Conservation (phyloP, 2,888 invertebrate genomes). For the Patella caerulea region DNA sequence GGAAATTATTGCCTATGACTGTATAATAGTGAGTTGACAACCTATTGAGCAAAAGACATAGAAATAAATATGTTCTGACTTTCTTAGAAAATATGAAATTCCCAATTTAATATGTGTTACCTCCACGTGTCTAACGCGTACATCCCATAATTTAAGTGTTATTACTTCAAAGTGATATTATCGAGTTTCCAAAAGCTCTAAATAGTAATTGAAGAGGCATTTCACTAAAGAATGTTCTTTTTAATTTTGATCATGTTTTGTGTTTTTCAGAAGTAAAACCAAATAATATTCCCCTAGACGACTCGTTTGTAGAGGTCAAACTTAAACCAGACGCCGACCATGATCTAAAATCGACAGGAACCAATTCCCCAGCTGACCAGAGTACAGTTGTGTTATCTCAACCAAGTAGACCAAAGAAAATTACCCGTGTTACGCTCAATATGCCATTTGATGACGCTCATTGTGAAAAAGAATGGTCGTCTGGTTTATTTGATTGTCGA, state of each 20-base stretch:
- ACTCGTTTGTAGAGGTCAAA: background rate
- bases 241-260: background rate
- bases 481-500: constrained; percentile 46
- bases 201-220: no score
- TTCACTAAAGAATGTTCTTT: no score
- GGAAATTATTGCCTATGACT: no score
- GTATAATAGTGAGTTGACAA: no score
- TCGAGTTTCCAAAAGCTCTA: no score
- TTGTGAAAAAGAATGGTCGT: constrained; percentile 58
- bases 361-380: background rate
- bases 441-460: constrained; percentile 59
- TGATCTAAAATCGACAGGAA: background rate
- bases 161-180: no score
- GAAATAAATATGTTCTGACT: no score
- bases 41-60: no score
- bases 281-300: background rate
- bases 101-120: no score
- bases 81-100: no score
- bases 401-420: constrained; percentile 22
- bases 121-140: no score
- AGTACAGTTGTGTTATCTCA: background rate
- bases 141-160: no score
- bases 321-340: background rate
- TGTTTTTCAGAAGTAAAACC: background rate
- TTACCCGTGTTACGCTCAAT: constrained; percentile 36